Conservation (phyloP, 1,140 invertebrate genomes). For the Diorhabda sublineata region DNA sequence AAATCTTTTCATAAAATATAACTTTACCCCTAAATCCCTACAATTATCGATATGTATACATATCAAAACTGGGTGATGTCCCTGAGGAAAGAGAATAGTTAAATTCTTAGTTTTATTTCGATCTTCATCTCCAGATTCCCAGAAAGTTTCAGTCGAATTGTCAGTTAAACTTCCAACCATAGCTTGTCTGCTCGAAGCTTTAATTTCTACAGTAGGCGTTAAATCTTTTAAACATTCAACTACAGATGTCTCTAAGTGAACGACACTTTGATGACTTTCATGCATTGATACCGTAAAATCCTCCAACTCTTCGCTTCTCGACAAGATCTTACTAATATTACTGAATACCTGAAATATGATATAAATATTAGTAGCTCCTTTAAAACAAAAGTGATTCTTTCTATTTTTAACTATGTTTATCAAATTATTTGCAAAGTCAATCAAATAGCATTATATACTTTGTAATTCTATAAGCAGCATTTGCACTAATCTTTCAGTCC, state of each 20-base stretch:
- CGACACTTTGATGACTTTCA: slow-evolving; percentile 55
- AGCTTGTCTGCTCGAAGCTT: slow-evolving; percentile 86
- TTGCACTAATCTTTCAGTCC: too few species aligned
- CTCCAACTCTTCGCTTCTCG: slow-evolving; percentile 78
- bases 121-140: slow-evolving; percentile 98
- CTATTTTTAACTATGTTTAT: too few species aligned
- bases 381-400: too few species aligned
- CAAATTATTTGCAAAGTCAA: too few species aligned
- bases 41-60: slow-evolving; percentile 92
- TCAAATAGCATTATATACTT: too few species aligned
- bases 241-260: slow-evolving; percentile 48
- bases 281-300: slow-evolving; percentile 58
- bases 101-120: slow-evolving; percentile 81
- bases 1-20: slow-evolving; percentile 33
- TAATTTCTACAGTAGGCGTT: slow-evolving; percentile 72
- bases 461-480: too few species aligned
- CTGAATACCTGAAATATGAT: slow-evolving; percentile 80
- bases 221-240: slow-evolving; percentile 71
- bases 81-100: slow-evolving; percentile 52
- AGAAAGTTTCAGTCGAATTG: slow-evolving; percentile 96
- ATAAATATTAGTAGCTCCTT: too few species aligned
- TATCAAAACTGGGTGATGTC: slow-evolving; percentile 62
- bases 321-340: slow-evolving; percentile 94
- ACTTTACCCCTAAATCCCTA: slow-evolving; percentile 75
- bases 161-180: slow-evolving; percentile 92